phyloP scores from a whole-genome alignment of 2,888 invertebrate species.

The Ophraella communa region DNA sequence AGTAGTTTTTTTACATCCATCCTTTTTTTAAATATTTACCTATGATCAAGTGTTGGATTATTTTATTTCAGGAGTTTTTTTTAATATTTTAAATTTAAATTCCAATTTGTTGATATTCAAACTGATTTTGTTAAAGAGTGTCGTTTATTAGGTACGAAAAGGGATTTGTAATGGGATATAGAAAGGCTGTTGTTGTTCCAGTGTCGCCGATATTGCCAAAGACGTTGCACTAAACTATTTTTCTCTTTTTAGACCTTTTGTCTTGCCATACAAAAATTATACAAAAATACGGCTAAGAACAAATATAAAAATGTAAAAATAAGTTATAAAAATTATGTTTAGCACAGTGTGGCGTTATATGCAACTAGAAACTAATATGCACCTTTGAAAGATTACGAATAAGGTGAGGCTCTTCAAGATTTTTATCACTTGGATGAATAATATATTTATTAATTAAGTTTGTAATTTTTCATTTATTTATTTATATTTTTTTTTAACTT shows the following conservation, averaged over 20 bases:
- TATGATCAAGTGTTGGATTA: background rate
- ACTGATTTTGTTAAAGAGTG: too few species aligned
- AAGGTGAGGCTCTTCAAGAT: conserved; percentile 41
- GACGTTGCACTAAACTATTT: conserved; percentile 42
- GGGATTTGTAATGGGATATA: background rate
- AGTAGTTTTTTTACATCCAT: conserved; percentile 57
- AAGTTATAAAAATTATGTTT: conserved; percentile 42
- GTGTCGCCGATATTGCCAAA: conserved; percentile 5
- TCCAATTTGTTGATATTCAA: too few species aligned
- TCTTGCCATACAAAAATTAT: conserved; percentile 43
- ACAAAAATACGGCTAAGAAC: conserved; percentile 31
- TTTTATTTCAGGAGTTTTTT: conserved; percentile 19
- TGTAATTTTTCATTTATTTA: conserved; percentile 13
- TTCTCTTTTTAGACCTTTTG: conserved; percentile 53
- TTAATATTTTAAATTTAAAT: too few species aligned
- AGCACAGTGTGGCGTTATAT: conserved; percentile 47
- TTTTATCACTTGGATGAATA: conserved; percentile 25
- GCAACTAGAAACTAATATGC: conserved; percentile 41
- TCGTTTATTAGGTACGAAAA: too few species aligned
- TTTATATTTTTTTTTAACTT: conserved; percentile 28
- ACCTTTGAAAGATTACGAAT: conserved; percentile 35
- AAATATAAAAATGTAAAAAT: conserved; percentile 36
- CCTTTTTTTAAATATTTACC: background rate
- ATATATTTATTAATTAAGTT: background rate
- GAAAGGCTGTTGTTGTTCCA: background rate